Base-by-base conservation (phyloP, 2,797 vertebrate genomes). In the Hydrocynus forskahlii region DNA sequence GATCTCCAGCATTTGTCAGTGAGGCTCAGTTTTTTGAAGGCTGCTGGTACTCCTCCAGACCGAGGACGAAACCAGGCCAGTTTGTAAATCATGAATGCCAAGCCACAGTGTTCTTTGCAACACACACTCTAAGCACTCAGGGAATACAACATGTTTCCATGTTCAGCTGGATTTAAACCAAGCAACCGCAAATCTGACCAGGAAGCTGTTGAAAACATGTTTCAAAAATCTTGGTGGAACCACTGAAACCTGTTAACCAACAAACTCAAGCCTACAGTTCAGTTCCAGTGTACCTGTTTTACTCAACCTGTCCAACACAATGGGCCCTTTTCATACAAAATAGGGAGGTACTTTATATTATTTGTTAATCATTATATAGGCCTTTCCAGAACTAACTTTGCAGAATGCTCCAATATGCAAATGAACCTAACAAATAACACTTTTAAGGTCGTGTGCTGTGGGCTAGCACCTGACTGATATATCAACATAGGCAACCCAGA, bases 81-180 rank as follows among this genome's bases (percentile, higher is more conserved):
- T 69, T 68, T 73, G 17, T 64, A 79, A 54, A 50, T 25, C 7
- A 1, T 76, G 19, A 48, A 1, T 45, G 19, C 60, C 67, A 76
- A 75, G 38, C 52, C 75, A 72, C 67, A 66, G 68, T 68, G 5
- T 52, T 72, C 16, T 17, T 40, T 55, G 52, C 43, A 52, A 67
- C 17, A 21, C 14, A 23, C 25, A 17, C 17, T 63, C 13, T 13
- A 50, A 40, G 23, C 0, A 17, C 12, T 57, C 9, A 29, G 7
- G 40, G 23, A 69, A 75, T 69, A 23, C 19, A 55, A 16, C 52
- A 54, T 55, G 69, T 57, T 66, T 75, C 62, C 38, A 2, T 45
- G 60, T n/a, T 23, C 17, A n/a, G 21, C 60, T 17, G 16, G 0
- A 55, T 17, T 45, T 29, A 29, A 67, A 25, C 14, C 12, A n/a